Base-by-base conservation (phyloP, 2,113 vertebrate genomes). In the Cavia porcellus region DNA sequence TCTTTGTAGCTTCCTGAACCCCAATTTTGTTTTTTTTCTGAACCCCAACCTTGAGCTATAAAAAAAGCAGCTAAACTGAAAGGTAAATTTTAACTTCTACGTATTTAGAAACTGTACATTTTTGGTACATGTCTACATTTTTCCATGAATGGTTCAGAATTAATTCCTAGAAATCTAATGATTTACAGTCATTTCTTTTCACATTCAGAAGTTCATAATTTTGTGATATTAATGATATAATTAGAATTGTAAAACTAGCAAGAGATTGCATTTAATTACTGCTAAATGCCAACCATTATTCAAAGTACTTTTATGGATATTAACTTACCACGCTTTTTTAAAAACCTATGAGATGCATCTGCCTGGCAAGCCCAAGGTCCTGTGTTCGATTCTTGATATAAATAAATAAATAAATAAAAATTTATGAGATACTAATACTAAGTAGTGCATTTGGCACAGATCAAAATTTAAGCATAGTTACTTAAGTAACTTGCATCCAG, bases 381-480 rank as follows among this genome's bases (percentile, higher is more conserved):
- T 57, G 55, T 3, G 10, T 57, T 57, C 55, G 1, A 57, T 57
- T 19, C 55, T 57, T 19, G 55, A 15, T 57, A 57, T 3, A 15
- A 57, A 57, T 17, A 57, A 57, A 57, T 19, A 19, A 57, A 57
- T 5, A 57, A 57, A 57, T 4, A 57, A 75, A 80, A 42, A 3
- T 61, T 24, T 68, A 1, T n/a, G 15, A 83, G 5, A 92, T 74
- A 50, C 24, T 52, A 86, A 50, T 28, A 59, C 20, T 45, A 81
- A 57, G 28, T 57, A 81, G n/a, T 45, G 24, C 15, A n/a, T 70
- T 96, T 84, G 57, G 42, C 19, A 75, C 35, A 89, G 70, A 12
- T 95, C 32, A 35, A 97, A 90, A 90, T 7, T 30, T 17, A 94
- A 75, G 68, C 55, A 20, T 35, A 79, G 22, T 74, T 80, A 80